Conservation (phyloP, 2,797 vertebrate genomes). For the Parotocinclus haroldoi region DNA sequence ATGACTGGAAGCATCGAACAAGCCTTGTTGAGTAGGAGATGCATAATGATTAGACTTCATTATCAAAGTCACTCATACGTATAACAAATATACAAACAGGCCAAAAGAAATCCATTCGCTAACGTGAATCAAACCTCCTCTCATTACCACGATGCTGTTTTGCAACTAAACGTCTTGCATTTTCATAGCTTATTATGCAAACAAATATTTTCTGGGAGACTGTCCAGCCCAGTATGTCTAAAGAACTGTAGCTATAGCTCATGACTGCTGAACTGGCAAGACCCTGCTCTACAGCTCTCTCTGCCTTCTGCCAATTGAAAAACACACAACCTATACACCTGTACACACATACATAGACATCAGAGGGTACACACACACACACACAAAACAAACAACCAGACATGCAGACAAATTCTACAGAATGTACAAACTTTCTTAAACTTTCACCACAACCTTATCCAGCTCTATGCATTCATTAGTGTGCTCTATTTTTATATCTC, state of each 20-base stretch:
- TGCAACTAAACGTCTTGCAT: too few relatives aligned
- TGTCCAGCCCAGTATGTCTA: conserved; percentile 43
- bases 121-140: background rate
- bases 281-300: conserved; percentile 23
- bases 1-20: too few relatives aligned
- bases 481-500: conserved; percentile 24
- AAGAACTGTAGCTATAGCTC: conserved; percentile 48
- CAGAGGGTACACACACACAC: background rate
- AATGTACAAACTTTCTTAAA: conserved; percentile 46
- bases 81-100: too few relatives aligned
- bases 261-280: conserved; percentile 39
- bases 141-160: too few relatives aligned
- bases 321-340: conserved; percentile 20
- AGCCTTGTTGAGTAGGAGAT: too few relatives aligned
- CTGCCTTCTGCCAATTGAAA: conserved; percentile 33
- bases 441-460: conserved; percentile 45
- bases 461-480: conserved; percentile 44
- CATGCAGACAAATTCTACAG: conserved; percentile 40
- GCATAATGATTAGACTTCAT: too few relatives aligned
- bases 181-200: background rate
- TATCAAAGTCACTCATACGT: too few relatives aligned
- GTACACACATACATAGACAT: conserved; percentile 20
- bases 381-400: conserved; percentile 36
- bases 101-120: too few relatives aligned
- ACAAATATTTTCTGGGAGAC: conserved; percentile 36